phyloP scores from a whole-genome alignment of 37 sponge, comb jelly and placozoan species.

The Halisarca cf. caerulea region DNA sequence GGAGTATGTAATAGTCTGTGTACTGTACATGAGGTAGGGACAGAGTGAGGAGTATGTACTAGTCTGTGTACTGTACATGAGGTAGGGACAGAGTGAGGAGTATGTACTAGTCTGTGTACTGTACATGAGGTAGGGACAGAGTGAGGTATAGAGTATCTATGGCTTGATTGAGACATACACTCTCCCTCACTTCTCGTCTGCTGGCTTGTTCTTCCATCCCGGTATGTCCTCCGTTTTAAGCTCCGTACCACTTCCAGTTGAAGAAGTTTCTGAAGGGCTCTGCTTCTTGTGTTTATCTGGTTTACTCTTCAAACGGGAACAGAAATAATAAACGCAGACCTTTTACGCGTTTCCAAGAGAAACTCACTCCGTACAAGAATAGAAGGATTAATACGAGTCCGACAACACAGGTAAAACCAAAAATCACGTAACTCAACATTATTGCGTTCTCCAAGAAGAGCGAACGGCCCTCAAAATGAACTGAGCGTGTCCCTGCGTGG shows the following conservation, averaged over 20 bases:
- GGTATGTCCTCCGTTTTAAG: conserved; percentile 20
- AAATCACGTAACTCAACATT: conserved; percentile 75
- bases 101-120: too few relatives aligned
- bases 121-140: too few relatives aligned
- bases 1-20: too few relatives aligned
- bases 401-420: conserved; percentile 67
- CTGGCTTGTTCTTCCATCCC: conserved; percentile 43
- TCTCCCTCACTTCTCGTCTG: conserved; percentile 35
- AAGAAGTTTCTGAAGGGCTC: not conserved
- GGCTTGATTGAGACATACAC: too few relatives aligned
- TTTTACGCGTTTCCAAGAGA: not conserved
- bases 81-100: too few relatives aligned
- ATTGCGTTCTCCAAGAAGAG: too few relatives aligned
- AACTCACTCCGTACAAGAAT: conserved; percentile 14
- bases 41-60: too few relatives aligned
- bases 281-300: not conserved
- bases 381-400: conserved; percentile 62
- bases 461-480: too few relatives aligned
- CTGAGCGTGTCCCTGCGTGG: too few relatives aligned
- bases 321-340: not conserved
- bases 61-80: too few relatives aligned
- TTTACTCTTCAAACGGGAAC: not conserved
- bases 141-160: too few relatives aligned
- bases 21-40: too few relatives aligned
- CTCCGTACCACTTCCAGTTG: not conserved